These are phyloP conservation scores for Neogobius melanostomus DNA, from an alignment of 2,113 vertebrate genomes.

Conservation along the genomic window DNA sequence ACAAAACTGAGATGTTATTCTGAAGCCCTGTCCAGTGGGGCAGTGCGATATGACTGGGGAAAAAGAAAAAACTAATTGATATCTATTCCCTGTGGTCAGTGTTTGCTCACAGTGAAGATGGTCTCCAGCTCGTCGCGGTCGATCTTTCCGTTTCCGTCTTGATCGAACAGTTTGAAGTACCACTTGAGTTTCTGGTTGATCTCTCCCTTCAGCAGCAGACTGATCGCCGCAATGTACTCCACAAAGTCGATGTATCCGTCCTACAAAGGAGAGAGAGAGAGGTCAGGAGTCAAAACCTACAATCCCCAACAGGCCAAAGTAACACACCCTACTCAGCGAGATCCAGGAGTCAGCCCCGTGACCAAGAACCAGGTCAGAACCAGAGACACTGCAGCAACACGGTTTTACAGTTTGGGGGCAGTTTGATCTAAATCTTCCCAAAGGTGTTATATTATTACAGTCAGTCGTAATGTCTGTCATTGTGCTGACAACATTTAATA, in stretches of 20 bases:
- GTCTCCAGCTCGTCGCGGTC: conserved; percentile 88
- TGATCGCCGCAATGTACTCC: conserved; percentile 92
- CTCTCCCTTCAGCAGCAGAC: conserved; percentile 87
- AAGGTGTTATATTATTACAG: too few relatives aligned
- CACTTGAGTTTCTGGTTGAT: conserved; percentile 94
- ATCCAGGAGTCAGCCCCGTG: background rate
- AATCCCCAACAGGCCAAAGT: background rate
- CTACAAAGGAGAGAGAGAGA: conserved; percentile 54
- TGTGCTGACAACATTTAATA: too few relatives aligned
- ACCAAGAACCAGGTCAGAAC: background rate
- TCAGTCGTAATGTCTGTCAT: too few relatives aligned
- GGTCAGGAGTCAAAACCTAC: background rate
- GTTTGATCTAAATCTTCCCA: too few relatives aligned
- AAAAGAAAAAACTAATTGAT: too few relatives aligned
- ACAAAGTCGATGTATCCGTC: conserved; percentile 92
- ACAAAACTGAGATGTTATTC: too few relatives aligned
- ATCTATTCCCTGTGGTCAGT: too few relatives aligned
- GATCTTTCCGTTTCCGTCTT: conserved; percentile 89
- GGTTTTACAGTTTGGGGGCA: too few relatives aligned
- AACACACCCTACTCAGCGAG: background rate
- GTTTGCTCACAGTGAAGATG: conserved; percentile 74
- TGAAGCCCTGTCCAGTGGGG: too few relatives aligned
- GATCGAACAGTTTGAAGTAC: conserved; percentile 94
- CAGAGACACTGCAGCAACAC: too few relatives aligned
- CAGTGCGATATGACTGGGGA: too few relatives aligned